Percentiles rank a stretch among this genome's conserved stretches.
These are phyloP conservation scores for Tyrophagus putrescentiae DNA, from an alignment of 1,140 invertebrate genomes.

Conservation along the genomic window DNA sequence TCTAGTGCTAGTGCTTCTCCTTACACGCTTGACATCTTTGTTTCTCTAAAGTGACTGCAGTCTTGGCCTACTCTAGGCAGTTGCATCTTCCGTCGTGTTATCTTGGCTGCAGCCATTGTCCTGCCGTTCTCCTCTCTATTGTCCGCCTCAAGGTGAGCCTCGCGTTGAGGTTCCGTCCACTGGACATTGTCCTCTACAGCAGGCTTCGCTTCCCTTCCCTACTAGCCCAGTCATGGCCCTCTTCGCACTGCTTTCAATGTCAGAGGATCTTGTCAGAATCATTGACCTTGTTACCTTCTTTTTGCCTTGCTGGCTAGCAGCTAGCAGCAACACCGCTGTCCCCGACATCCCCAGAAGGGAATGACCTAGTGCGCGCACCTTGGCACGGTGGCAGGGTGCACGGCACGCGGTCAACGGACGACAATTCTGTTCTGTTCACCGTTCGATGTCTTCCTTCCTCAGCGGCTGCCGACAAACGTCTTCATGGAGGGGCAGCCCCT, in stretches of 20 bases:
- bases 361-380: constrained; percentile 12
- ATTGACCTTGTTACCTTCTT: constrained; percentile 8
- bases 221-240: not conserved
- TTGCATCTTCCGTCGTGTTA: constrained; percentile 11
- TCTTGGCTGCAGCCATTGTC: not conserved
- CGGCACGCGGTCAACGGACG: no score
- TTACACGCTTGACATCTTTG: constrained; percentile 2
- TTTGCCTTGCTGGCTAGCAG: not conserved
- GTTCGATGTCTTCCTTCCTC: not conserved
- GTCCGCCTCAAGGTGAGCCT: no score
- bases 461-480: not conserved
- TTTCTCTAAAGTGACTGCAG: not conserved
- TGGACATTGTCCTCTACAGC: not conserved
- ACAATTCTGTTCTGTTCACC: no score
- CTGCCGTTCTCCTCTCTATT: no score
- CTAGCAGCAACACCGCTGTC: no score
- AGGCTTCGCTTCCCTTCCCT: not conserved
- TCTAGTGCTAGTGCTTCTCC: not conserved
- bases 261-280: not conserved
- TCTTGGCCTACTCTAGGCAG: no score
- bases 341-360: constrained; percentile 1
- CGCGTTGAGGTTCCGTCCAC: not conserved
- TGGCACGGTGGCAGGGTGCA: no score
- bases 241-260: constrained; percentile 6
- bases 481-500: not conserved